Base-by-base conservation (phyloP, 2,797 vertebrate genomes). In the Thalassophryne amazonica region DNA sequence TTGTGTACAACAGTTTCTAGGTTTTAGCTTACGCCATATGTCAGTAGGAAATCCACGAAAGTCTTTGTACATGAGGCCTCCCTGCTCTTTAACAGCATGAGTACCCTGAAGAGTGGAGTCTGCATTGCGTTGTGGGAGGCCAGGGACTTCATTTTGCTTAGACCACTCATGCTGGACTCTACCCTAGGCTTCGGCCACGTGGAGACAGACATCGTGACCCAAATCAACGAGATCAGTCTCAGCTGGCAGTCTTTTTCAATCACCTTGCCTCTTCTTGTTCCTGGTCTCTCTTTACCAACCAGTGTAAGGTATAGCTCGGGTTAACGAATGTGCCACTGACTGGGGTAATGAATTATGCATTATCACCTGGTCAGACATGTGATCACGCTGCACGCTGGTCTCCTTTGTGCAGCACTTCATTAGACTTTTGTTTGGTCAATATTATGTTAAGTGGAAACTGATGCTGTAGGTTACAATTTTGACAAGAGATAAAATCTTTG, bases 261-360 rank as follows among this genome's bases (percentile, higher is more conserved):
- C 36, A 31, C 42, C 19, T 52, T 43, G 5, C n/a, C 37, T 47
- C n/a, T 65, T 47, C 22, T 42, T 39, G n/a, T 29, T 33, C 6
- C 40, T 46, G 6, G 35, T 42, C 41, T 40, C 25, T 55, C 42
- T 59, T 89, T 88, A 88, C 82, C 82, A 90, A 76, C 86, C 76
- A 48, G 24, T 46, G 46, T 55, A 53, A 63, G 38, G 46, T 60
- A 43, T 14, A 60, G 51, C 31, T 36, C 19, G 8, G 52, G 48
- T 64, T 63, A 63, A 53, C 61, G 34, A 68, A 49, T 12, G 17
- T 71, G n/a, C 23, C 42, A 56, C 24, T 14, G 6, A 56, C 24
- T 14, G 6, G 4, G 30, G 18, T 14, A 66, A 57, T 75, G 9
- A 63, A 76, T 76, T 37, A 80, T 77, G 22, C 19, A 76, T 56